Evolutionary conservation across 2,888 invertebrate genomes (phyloP).

Genomic region (Norana najaformis): DNA sequence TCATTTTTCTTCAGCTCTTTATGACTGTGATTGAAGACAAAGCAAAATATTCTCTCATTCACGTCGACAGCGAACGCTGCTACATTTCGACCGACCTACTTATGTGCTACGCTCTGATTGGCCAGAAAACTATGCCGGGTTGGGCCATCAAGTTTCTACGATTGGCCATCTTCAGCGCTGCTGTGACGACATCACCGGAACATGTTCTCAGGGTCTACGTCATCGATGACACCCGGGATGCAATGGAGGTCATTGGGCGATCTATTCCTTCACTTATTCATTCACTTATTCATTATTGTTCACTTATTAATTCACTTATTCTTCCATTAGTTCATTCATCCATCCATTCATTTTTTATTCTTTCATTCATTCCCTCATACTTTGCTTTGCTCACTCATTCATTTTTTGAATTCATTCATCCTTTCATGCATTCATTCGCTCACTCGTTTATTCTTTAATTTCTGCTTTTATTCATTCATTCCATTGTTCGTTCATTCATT

Average conservation of each 20-base stretch:
- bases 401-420: no score
- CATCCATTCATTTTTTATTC: no score
- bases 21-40: neutral
- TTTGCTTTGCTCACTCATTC: no score
- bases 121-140: slow-evolving; percentile 2
- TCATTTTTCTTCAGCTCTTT: neutral
- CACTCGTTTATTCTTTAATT: no score
- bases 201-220: slow-evolving; percentile 29
- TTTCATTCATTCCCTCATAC: no score
- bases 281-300: no score
- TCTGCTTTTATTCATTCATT: no score
- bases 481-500: no score
- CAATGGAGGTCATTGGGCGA: neutral
- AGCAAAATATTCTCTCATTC: neutral
- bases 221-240: slow-evolving; percentile 28
- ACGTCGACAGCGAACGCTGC: slow-evolving; percentile 25
- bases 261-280: neutral
- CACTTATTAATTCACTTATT: no score
- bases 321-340: no score
- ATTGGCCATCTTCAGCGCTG: slow-evolving; percentile 27
- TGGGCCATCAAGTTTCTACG: slow-evolving; percentile 25
- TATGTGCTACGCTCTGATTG: slow-evolving; percentile 26
- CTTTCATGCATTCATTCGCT: no score
- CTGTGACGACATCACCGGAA: slow-evolving; percentile 8
- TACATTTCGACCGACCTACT: slow-evolving; percentile 23